phyloP scores from a whole-genome alignment of 2,113 vertebrate species.

The Cisticola juncidis region DNA sequence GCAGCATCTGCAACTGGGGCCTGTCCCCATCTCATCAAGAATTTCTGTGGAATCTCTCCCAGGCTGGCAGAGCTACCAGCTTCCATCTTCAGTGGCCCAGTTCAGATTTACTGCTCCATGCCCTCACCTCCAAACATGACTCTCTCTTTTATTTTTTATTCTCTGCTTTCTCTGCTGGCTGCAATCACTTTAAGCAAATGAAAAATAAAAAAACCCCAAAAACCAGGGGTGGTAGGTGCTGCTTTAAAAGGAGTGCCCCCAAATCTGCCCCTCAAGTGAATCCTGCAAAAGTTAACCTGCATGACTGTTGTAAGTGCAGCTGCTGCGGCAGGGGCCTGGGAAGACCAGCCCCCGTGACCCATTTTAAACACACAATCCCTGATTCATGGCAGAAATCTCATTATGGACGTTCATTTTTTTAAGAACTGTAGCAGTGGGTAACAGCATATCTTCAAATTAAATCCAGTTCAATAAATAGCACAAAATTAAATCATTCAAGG shows the following conservation, averaged over 20 bases:
- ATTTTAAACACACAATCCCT: conserved; percentile 23
- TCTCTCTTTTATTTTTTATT: not conserved
- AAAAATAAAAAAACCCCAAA: not conserved
- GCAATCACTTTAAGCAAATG: not conserved
- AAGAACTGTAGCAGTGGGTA: not conserved
- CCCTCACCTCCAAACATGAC: not conserved
- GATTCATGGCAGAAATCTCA: conserved; percentile 23
- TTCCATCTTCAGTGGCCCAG: not conserved
- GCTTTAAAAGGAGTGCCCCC: not conserved
- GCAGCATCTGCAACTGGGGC: not conserved
- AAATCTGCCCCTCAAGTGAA: not conserved
- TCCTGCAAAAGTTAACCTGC: not conserved
- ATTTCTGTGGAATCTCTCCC: rapidly evolving
- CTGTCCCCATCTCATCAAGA: not conserved
- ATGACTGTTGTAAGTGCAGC: not conserved
- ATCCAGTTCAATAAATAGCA: conserved; percentile 32
- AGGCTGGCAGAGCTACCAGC: not conserved
- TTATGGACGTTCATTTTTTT: not conserved
- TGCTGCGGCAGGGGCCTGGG: not conserved
- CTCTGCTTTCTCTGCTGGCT: not conserved
- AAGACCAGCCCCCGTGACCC: not conserved
- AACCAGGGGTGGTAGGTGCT: not conserved
- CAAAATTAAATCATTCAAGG: conserved; percentile 49
- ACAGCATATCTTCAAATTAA: conserved; percentile 38
- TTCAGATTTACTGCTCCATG: not conserved